Evolutionary conservation across 1,140 invertebrate genomes (phyloP).

Genomic region (Cydia fagiglandana): DNA sequence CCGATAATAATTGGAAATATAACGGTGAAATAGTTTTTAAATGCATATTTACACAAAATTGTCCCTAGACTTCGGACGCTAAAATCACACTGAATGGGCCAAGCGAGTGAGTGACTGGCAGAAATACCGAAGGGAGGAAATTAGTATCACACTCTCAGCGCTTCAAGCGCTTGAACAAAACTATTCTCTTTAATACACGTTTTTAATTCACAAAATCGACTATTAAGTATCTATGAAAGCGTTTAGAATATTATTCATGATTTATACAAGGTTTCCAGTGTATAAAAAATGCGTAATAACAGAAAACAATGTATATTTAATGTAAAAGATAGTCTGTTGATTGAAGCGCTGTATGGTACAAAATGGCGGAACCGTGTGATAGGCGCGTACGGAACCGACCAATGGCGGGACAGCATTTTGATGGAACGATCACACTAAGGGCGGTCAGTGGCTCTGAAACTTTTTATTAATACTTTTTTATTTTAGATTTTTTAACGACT

Average conservation of each 20-base stretch:
- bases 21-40: constrained; percentile 8
- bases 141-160: constrained; percentile 19
- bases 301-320: neutral
- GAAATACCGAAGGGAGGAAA: constrained; percentile 68
- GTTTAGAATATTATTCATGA: neutral
- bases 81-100: constrained; percentile 47
- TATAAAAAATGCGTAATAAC: neutral
- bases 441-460: constrained; percentile 53
- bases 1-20: no score
- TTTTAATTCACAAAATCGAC: neutral
- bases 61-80: constrained; percentile 6
- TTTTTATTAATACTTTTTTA: constrained; percentile 30
- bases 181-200: neutral
- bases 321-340: neutral
- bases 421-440: constrained; percentile 39
- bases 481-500: neutral
- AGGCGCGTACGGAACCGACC: constrained; percentile 46
- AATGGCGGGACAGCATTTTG: constrained; percentile 50
- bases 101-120: constrained; percentile 68
- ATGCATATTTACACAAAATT: neutral
- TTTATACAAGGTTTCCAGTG: neutral
- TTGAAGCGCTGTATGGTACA: constrained; percentile 39
- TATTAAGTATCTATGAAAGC: no score
- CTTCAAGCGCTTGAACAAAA: constrained; percentile 23
- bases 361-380: constrained; percentile 33